Conservation (phyloP, 2,888 invertebrate genomes). For the Ectropis crepuscularia region DNA sequence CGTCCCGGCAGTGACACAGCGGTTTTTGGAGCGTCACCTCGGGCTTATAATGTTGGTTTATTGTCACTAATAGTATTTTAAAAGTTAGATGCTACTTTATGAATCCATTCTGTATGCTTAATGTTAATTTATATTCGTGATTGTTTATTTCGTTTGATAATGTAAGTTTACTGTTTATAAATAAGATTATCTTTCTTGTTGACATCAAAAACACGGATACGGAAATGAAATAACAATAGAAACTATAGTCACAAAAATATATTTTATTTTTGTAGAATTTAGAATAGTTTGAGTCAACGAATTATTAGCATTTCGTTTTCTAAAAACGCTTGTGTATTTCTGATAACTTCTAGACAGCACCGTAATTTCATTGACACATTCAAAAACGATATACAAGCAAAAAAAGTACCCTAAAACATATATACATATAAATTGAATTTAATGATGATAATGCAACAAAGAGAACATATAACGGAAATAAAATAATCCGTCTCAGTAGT, state of each 20-base stretch:
- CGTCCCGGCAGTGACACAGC: conserved; percentile 76
- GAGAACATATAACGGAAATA: conserved; percentile 78
- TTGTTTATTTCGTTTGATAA: not conserved
- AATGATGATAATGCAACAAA: conserved; percentile 70
- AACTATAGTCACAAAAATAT: too few relatives aligned
- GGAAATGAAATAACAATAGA: too few relatives aligned
- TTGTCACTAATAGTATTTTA: conserved; percentile 55
- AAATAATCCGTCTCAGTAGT: conserved; percentile 76
- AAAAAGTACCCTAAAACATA: conserved; percentile 1
- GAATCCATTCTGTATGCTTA: conserved; percentile 22
- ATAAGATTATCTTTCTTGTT: not conserved
- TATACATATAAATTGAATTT: conserved; percentile 47
- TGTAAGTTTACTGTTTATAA: not conserved
- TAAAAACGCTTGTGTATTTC: too few relatives aligned
- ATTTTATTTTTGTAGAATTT: too few relatives aligned
- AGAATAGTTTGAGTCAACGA: too few relatives aligned
- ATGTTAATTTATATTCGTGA: not conserved
- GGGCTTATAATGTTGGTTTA: conserved; percentile 58
- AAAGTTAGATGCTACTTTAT: conserved; percentile 35
- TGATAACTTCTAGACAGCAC: not conserved
- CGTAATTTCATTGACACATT: too few relatives aligned
- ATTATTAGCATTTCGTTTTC: too few relatives aligned
- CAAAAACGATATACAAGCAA: not conserved
- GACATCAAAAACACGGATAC: too few relatives aligned
- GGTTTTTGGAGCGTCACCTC: conserved; percentile 59